Evolutionary conservation across 2,888 invertebrate genomes (phyloP).

Genomic region (Hirtodrosophila trivittata): DNA sequence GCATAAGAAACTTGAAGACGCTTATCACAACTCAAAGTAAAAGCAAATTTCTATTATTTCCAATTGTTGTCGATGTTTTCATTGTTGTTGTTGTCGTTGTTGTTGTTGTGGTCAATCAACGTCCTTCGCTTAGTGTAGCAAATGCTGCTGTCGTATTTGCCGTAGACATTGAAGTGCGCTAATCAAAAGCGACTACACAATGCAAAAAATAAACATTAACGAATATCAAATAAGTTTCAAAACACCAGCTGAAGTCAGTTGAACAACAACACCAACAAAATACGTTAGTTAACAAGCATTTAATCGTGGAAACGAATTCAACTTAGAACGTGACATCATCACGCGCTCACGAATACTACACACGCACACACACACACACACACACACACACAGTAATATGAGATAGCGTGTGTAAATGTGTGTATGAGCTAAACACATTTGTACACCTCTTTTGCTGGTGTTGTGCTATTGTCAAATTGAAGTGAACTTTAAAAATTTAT

Average conservation of each 20-base stretch:
- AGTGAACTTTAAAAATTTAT: conserved; percentile 54
- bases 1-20: conserved; percentile 30
- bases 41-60: conserved; percentile 4
- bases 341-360: conserved; percentile 62
- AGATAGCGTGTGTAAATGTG: conserved; percentile 58
- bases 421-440: neutral
- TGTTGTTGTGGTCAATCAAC: conserved; percentile 58
- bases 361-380: conserved; percentile 8
- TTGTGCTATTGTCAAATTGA: conserved; percentile 48
- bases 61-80: neutral
- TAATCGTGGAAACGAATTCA: conserved; percentile 70
- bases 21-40: conserved; percentile 32
- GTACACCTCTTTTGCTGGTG: conserved; percentile 35
- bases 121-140: conserved; percentile 65
- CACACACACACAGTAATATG: conserved; percentile 15
- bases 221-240: conserved; percentile 58
- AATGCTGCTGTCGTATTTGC: conserved; percentile 7
- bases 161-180: conserved; percentile 54
- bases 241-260: conserved; percentile 25
- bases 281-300: conserved; percentile 69
- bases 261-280: conserved; percentile 32
- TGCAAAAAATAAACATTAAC: conserved; percentile 75
- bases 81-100: conserved; percentile 3
- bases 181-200: conserved; percentile 63
- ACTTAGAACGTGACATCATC: conserved; percentile 79